These are phyloP conservation scores for Bufo bufo DNA, from an alignment of 2,113 vertebrate genomes.

Conservation along the genomic window DNA sequence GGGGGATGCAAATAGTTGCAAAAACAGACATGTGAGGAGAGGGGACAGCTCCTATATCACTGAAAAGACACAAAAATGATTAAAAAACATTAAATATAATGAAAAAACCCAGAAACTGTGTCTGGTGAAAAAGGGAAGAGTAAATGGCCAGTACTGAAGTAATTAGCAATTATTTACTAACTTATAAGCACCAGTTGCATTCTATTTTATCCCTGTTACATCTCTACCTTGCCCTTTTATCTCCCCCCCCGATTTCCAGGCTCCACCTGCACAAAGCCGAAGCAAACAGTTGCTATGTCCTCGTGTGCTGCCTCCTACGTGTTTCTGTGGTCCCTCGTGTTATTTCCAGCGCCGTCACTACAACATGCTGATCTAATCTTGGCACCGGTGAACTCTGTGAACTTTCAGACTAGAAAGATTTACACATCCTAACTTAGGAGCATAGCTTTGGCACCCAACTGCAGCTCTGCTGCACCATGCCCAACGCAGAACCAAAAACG, in stretches of 20 bases:
- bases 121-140: no score
- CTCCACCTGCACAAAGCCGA: not conserved
- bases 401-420: constrained; percentile 62
- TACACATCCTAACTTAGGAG: constrained; percentile 64
- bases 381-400: constrained; percentile 69
- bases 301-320: constrained; percentile 44
- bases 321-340: constrained; percentile 62
- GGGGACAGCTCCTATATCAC: no score
- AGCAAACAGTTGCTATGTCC: constrained; percentile 52
- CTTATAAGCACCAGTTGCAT: no score
- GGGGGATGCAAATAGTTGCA: no score
- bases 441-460: not conserved
- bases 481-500: constrained; percentile 6
- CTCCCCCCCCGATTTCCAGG: not conserved
- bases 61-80: no score
- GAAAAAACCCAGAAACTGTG: no score
- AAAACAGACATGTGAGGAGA: no score
- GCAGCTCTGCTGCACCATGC: constrained; percentile 36
- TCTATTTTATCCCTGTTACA: no score
- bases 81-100: no score
- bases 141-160: no score
- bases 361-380: constrained; percentile 71
- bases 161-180: no score
- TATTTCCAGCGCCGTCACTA: constrained; percentile 65
- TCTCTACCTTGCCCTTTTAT: not conserved